Percentiles rank a stretch among this genome's conserved stretches.
phyloP scores from a whole-genome alignment of 2,797 vertebrate genomes.

The Gallinago solitaria region DNA sequence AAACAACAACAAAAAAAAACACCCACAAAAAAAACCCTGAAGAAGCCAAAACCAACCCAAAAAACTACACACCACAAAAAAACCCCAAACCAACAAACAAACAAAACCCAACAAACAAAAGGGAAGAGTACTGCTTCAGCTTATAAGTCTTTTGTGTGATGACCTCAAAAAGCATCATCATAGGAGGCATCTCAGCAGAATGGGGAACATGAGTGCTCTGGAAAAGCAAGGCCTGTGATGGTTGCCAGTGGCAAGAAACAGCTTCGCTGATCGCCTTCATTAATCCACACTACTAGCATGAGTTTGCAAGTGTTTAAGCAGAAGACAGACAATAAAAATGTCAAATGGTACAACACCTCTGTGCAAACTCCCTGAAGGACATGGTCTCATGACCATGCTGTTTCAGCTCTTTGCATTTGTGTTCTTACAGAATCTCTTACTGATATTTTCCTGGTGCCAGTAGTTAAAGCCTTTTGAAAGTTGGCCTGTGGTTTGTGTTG shows the following conservation, averaged over 20 bases:
- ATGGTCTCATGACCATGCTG: background rate
- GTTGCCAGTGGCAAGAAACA: background rate
- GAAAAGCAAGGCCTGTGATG: background rate
- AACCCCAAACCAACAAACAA: background rate
- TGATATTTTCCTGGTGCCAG: constrained; percentile 23
- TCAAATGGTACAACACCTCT: background rate
- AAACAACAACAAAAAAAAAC: no score
- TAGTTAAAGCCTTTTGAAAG: constrained; percentile 27
- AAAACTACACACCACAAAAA: background rate
- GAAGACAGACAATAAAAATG: background rate
- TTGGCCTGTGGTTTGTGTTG: constrained; percentile 34
- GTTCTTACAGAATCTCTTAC: background rate
- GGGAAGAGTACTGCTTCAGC: background rate
- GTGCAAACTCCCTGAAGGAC: background rate
- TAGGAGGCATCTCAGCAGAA: background rate
- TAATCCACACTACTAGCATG: background rate
- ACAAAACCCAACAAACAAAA: background rate
- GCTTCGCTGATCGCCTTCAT: fast-evolving
- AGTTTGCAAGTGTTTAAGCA: background rate
- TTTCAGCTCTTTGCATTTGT: constrained; percentile 11
- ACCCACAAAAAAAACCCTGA: background rate
- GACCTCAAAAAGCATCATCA: background rate
- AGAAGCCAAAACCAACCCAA: background rate
- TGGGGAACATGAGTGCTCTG: background rate
- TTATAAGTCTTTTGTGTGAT: background rate